Evolutionary conservation across 1,140 invertebrate genomes (phyloP), one percentile per base, ranked within the genome.

Genomic region (Ceratina japonica): DNA sequence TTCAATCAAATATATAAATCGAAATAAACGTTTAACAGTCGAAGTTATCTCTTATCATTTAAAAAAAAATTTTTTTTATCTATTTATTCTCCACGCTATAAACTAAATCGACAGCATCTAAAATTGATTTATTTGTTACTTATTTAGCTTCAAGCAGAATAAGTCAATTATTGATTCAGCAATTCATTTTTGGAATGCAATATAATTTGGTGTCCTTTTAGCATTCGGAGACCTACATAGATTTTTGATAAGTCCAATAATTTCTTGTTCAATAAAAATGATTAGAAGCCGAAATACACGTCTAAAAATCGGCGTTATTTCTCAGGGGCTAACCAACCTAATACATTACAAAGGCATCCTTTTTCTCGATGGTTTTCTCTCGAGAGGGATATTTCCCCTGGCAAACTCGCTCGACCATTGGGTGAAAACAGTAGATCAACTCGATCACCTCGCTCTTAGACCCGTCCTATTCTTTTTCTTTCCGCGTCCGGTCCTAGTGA

Each of bases 371-470:
- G 24, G 27, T 27, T 54, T 22, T 8, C 61, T n/a, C 49, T 3
- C 22, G 3, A 7, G 15, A 64, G 16, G 31, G 68, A 72, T 73
- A 73, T 84, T 61, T 12, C 37, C 59, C 31, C 4, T 59, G n/a
- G 78, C 58, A 84, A 73, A 44, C 37, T 44, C 37, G 63, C 37
- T 58, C 59, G 64, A 22, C 37, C 18, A 24, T 81, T 75, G 74
- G 73, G 66, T 81, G 66, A 62, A 84, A 81, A 72, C 79, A 64
- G 64, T 81, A 78, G 70, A 85, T 81, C 83, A 84, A 85, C 44
- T 72, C 65, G 71, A 84, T 77, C 82, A 68, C 56, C 54, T 58
- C 62, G 27, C 65, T 84, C 69, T 81, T 74, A 58, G 49, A 44
- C 10, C 56, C 66, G 69, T 64, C 31, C 68, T 27, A 71, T 68